Conservation (phyloP, 2,888 invertebrate species). For the Cordilura impudica region DNA sequence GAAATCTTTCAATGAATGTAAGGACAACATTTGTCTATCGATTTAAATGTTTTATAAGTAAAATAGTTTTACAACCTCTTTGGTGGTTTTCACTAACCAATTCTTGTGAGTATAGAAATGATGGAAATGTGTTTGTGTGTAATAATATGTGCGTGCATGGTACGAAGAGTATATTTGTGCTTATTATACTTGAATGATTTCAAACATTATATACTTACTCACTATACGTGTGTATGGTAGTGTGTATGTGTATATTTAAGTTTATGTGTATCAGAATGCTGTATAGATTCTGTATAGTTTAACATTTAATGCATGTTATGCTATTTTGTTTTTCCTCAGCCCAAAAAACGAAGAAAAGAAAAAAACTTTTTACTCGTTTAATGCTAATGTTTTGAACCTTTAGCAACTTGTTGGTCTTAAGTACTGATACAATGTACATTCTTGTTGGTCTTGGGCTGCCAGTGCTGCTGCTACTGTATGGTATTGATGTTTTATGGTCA, state of each 20-base stretch:
- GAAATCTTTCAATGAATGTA: too few species aligned
- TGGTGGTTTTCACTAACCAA: too few species aligned
- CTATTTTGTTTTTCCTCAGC: background rate
- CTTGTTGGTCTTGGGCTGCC: slow-evolving; percentile 1
- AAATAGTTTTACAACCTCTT: too few species aligned
- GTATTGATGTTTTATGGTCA: slow-evolving; percentile 56
- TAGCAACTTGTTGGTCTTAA: slow-evolving; percentile 56
- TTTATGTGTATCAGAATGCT: background rate
- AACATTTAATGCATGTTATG: slow-evolving; percentile 41
- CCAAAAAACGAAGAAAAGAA: background rate
- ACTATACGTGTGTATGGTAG: background rate
- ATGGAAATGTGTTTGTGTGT: background rate
- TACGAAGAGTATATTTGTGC: background rate
- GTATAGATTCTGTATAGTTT: slow-evolving; percentile 15
- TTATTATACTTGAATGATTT: slow-evolving; percentile 16
- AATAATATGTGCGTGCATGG: background rate
- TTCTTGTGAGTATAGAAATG: too few species aligned
- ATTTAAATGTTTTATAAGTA: too few species aligned
- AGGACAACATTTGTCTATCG: too few species aligned
- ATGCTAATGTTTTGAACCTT: slow-evolving; percentile 49
- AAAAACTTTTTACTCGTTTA: slow-evolving; percentile 37
- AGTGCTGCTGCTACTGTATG: slow-evolving; percentile 19
- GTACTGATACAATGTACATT: background rate
- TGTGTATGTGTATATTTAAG: background rate
- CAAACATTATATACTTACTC: slow-evolving; percentile 1